These are phyloP conservation scores for Lasioglossum baleicum DNA, from an alignment of 1,140 invertebrate species.

Conservation along the genomic window DNA sequence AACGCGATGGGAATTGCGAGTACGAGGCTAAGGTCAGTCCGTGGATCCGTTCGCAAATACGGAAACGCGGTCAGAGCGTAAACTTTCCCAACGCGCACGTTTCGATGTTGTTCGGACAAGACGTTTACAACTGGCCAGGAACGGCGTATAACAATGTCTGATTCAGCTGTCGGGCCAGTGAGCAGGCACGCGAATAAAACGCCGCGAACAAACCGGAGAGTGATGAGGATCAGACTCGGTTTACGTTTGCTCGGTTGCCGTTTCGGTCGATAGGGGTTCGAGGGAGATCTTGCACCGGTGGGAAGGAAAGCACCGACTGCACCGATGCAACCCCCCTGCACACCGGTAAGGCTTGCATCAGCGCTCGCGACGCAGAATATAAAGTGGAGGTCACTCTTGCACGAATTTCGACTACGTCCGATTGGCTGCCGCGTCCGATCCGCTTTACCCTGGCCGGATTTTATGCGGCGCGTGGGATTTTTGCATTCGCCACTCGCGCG, in stretches of 20 bases:
- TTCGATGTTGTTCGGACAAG: slow-evolving; percentile 47
- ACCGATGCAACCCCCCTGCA: not conserved
- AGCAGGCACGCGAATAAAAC: slow-evolving; percentile 56
- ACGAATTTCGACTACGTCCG: slow-evolving; percentile 36
- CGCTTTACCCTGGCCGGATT: slow-evolving; percentile 15
- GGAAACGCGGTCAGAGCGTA: not conserved
- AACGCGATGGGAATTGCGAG: not conserved
- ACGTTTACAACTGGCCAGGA: slow-evolving; percentile 53
- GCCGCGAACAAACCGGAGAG: slow-evolving; percentile 32
- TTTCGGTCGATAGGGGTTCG: slow-evolving; percentile 36
- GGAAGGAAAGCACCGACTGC: not conserved
- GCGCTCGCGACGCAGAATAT: slow-evolving; percentile 68
- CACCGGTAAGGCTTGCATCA: slow-evolving; percentile 65
- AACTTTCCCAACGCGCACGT: not conserved
- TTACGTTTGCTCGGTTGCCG: slow-evolving; percentile 55
- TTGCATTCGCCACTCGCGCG: slow-evolving; percentile 20
- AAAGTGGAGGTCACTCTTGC: slow-evolving; percentile 64
- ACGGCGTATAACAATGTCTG: slow-evolving; percentile 53
- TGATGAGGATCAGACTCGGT: slow-evolving; percentile 50
- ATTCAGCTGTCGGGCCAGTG: slow-evolving; percentile 56
- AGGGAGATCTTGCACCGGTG: slow-evolving; percentile 7
- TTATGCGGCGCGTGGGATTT: slow-evolving; percentile 52
- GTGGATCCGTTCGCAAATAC: slow-evolving; percentile 5
- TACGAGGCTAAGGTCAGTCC: not conserved
- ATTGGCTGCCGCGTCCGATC: slow-evolving; percentile 42